phyloP scores from a whole-genome alignment of 2,888 invertebrate genomes.

The Eilema depressum region DNA sequence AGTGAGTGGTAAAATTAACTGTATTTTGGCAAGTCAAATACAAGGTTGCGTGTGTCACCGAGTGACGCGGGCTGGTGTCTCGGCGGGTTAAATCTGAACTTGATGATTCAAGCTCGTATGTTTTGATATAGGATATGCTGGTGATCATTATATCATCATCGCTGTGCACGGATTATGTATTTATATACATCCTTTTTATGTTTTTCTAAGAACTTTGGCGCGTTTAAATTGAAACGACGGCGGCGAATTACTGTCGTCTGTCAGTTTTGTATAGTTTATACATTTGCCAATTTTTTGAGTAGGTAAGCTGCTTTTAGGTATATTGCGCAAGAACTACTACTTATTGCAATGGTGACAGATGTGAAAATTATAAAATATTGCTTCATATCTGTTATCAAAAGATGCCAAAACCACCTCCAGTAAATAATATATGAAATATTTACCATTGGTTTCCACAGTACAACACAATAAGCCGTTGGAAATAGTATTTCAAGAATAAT shows the following conservation, averaged over 20 bases:
- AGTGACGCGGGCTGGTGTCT: slow-evolving; percentile 40
- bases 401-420: too few species aligned
- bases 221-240: slow-evolving; percentile 8
- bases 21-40: slow-evolving; percentile 63
- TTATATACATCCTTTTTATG: slow-evolving; percentile 17
- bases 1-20: slow-evolving; percentile 57
- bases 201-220: slow-evolving; percentile 9
- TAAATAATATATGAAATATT: too few species aligned
- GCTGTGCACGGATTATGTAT: slow-evolving; percentile 32
- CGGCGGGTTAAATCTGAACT: slow-evolving; percentile 46
- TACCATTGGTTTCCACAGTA: too few species aligned
- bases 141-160: slow-evolving; percentile 34
- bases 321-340: not conserved
- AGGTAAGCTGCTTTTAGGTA: not conserved
- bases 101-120: slow-evolving; percentile 46
- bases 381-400: not conserved
- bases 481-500: too few species aligned
- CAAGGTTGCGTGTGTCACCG: slow-evolving; percentile 63
- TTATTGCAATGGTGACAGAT: not conserved
- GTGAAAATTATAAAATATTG: not conserved
- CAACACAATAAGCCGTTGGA: too few species aligned
- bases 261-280: not conserved
- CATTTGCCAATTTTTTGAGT: not conserved
- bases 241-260: not conserved
- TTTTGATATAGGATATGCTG: slow-evolving; percentile 47